These are phyloP conservation scores for Myotis brandtii DNA, from an alignment of 2,113 vertebrate genomes.

Conservation along the genomic window DNA sequence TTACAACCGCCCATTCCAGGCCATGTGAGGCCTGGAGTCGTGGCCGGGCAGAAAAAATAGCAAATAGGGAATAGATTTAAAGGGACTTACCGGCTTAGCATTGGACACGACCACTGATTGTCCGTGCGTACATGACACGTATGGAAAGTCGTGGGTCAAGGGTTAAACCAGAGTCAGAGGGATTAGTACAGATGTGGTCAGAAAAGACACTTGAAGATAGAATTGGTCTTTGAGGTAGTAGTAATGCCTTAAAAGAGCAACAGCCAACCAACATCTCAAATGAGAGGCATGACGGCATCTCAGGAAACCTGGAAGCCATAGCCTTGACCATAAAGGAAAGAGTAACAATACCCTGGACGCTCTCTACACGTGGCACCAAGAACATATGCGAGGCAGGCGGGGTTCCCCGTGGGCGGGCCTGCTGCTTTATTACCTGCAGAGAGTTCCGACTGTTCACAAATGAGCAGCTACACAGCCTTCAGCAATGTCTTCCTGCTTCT, in stretches of 20 bases:
- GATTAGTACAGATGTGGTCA: not conserved
- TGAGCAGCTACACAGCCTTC: not conserved
- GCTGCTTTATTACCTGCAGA: not conserved
- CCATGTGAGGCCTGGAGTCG: not conserved
- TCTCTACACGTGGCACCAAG: not conserved
- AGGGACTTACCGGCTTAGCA: rapidly evolving
- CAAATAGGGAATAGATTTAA: not conserved
- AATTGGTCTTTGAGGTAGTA: not conserved
- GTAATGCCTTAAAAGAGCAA: not conserved
- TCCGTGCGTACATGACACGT: not conserved
- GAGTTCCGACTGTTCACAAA: not conserved
- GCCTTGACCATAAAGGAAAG: not conserved
- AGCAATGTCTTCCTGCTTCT: not conserved
- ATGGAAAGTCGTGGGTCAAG: rapidly evolving
- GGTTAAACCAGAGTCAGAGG: not conserved
- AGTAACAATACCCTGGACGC: not conserved
- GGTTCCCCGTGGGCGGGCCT: not conserved
- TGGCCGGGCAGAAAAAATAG: not conserved
- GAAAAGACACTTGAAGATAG: not conserved
- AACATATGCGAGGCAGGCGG: not conserved
- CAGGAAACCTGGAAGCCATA: not conserved
- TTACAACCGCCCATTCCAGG: not conserved
- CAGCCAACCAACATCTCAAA: not conserved
- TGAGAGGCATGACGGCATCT: not conserved
- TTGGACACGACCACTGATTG: not conserved